These are phyloP conservation scores for Podarcis siculus DNA, from an alignment of 2,797 vertebrate genomes.

Conservation along the genomic window DNA sequence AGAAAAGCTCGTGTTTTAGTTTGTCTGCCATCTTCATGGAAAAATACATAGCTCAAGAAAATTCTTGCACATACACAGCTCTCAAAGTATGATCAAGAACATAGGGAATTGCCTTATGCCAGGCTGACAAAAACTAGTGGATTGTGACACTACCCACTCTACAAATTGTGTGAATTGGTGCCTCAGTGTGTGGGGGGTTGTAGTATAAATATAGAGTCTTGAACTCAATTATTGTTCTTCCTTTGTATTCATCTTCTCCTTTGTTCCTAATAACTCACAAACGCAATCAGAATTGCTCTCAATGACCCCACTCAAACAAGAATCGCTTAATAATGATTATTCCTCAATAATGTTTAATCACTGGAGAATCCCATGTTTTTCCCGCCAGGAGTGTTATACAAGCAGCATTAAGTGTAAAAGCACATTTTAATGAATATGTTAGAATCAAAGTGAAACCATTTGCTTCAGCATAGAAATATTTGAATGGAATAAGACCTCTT, in stretches of 20 bases:
- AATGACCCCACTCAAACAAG: slow-evolving; percentile 21
- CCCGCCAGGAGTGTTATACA: neutral
- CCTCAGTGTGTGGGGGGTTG: neutral
- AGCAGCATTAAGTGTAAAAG: slow-evolving; percentile 26
- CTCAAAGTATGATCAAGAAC: neutral
- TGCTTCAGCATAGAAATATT: slow-evolving; percentile 25
- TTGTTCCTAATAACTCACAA: neutral
- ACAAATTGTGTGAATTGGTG: neutral
- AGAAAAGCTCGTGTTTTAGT: neutral
- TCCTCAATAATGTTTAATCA: slow-evolving; percentile 14
- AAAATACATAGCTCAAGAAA: neutral
- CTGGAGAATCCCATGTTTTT: slow-evolving; percentile 3
- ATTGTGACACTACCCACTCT: neutral
- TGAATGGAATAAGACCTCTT: neutral
- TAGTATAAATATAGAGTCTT: neutral
- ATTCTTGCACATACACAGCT: neutral
- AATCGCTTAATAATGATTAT: neutral
- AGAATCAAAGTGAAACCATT: slow-evolving; percentile 18
- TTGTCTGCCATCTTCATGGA: neutral
- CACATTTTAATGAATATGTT: slow-evolving; percentile 2
- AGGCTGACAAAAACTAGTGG: neutral
- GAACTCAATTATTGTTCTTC: neutral
- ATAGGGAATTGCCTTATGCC: neutral
- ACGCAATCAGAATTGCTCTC: slow-evolving; percentile 4
- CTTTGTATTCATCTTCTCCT: neutral